Conservation (phyloP, 2,888 invertebrate genomes). For the Tinea pellionella region DNA sequence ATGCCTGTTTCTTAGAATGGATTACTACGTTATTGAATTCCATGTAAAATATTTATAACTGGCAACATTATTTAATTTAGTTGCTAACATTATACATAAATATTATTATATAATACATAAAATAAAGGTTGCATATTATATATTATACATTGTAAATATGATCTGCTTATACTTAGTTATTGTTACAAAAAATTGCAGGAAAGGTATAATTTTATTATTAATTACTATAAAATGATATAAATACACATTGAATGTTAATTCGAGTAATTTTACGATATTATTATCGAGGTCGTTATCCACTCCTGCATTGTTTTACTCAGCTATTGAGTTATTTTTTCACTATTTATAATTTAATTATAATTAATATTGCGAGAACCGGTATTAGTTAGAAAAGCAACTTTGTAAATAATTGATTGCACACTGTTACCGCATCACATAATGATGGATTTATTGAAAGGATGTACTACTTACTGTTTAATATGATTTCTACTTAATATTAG, state of each 20-base stretch:
- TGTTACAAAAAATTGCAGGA: background rate
- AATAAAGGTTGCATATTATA: background rate
- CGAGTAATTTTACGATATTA: slow-evolving; percentile 10
- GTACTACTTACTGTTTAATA: slow-evolving; percentile 22
- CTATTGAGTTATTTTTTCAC: slow-evolving; percentile 12
- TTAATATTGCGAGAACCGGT: slow-evolving; percentile 22
- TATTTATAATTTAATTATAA: slow-evolving; percentile 15
- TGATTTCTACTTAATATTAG: slow-evolving; percentile 19
- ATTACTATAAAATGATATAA: slow-evolving; percentile 14
- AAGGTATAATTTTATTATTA: slow-evolving; percentile 15
- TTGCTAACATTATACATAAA: too few species aligned
- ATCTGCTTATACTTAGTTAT: background rate
- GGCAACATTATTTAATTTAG: too few species aligned
- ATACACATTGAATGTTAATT: slow-evolving; percentile 9
- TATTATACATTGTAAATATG: background rate
- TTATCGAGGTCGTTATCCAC: slow-evolving; percentile 8
- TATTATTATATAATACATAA: background rate
- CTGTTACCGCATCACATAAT: slow-evolving; percentile 9
- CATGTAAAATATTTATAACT: too few species aligned
- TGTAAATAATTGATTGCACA: slow-evolving; percentile 19
- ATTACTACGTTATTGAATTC: too few species aligned
- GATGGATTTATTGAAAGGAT: slow-evolving; percentile 25
- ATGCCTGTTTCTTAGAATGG: too few species aligned
- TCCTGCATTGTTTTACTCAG: slow-evolving; percentile 10
- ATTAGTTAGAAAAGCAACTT: slow-evolving; percentile 24